phyloP scores from a whole-genome alignment of 2,113 vertebrate species.

The Cromileptes altivelis region DNA sequence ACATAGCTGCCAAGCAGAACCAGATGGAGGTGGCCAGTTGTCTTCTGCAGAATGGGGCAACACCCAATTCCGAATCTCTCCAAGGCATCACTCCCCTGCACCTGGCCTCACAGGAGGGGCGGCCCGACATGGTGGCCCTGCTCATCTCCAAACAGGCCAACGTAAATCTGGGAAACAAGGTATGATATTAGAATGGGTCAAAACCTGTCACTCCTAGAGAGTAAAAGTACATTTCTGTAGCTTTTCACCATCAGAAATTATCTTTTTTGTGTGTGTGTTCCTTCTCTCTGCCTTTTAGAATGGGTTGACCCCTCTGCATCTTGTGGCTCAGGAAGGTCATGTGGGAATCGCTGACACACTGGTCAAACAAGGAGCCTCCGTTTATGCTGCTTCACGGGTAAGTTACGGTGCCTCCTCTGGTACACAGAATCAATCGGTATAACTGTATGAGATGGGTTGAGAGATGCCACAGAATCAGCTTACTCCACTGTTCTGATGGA shows the following conservation, averaged over 20 bases:
- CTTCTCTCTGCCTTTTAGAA: conserved; percentile 83
- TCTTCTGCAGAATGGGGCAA: conserved; percentile 93
- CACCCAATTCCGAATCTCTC: conserved; percentile 90
- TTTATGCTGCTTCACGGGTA: conserved; percentile 93
- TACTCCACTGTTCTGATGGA: background rate
- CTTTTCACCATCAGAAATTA: background rate
- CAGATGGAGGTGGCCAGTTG: conserved; percentile 93
- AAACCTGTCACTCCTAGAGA: background rate
- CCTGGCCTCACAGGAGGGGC: conserved; percentile 95
- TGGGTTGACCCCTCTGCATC: conserved; percentile 95
- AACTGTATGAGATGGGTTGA: no score
- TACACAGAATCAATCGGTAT: no score
- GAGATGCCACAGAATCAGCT: background rate
- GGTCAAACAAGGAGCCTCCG: conserved; percentile 91
- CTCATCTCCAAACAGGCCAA: conserved; percentile 96
- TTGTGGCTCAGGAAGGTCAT: conserved; percentile 96
- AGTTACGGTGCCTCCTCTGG: conserved; percentile 44
- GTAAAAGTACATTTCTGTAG: background rate
- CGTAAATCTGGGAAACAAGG: conserved; percentile 95
- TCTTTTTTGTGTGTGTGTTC: background rate
- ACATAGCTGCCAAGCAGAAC: conserved; percentile 97
- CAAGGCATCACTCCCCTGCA: conserved; percentile 96
- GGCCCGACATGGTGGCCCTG: conserved; percentile 91
- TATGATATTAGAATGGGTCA: conserved; percentile 48
- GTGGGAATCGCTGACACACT: conserved; percentile 93